Base-by-base conservation (phyloP, 2,888 invertebrate species). In the Aleiodes testaceus region DNA sequence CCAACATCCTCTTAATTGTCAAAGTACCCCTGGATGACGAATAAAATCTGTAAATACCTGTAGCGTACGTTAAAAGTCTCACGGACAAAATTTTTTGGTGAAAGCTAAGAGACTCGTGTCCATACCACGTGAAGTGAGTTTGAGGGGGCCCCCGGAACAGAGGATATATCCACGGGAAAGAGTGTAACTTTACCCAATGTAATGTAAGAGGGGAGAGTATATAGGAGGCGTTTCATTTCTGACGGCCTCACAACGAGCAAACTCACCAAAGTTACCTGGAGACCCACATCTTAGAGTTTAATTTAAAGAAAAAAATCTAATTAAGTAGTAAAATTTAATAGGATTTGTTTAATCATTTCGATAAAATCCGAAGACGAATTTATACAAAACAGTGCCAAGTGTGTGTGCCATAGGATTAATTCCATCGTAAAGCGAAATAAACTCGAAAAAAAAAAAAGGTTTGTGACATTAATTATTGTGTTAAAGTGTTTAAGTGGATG, bases 141-240 rank as follows among this genome's bases (percentile, higher is more conserved):
- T 12, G 6, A 36, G 11, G 2, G 16, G 59, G 16, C 42, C 18
- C 18, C 36, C 42, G 59, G 20, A 59, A 59, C 18, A 59, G 44
- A 16, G 36, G 36, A 36, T 36, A 36, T 36, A n/a, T 36, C 47
- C 20, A 61, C 45, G 69, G 63, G 69, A 69, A 47, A 63, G 70
- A 65, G 59, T 69, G 66, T 36, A 63, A 70, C 26, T 18, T n/a
- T 22, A 22, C 50, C 14, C 26, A 59, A 59, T 49, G 59, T 36
- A 67, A 53, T 77, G n/a, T n/a, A 79, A 81, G 86, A 84, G 87
- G 87, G 86, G 85, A 85, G 82, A 80, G 83, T 86, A 86, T 87
- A 87, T 85, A 87, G 85, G 83, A 79, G 79, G 82, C 79, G 83
- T 81, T 81, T 84, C 79, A 79, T 83, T 81, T 84, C 84, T 75